Percentiles rank a stretch among this genome's conserved stretches.
phyloP scores from a whole-genome alignment of 2,888 invertebrate genomes.

The Diadegma fenestrale region DNA sequence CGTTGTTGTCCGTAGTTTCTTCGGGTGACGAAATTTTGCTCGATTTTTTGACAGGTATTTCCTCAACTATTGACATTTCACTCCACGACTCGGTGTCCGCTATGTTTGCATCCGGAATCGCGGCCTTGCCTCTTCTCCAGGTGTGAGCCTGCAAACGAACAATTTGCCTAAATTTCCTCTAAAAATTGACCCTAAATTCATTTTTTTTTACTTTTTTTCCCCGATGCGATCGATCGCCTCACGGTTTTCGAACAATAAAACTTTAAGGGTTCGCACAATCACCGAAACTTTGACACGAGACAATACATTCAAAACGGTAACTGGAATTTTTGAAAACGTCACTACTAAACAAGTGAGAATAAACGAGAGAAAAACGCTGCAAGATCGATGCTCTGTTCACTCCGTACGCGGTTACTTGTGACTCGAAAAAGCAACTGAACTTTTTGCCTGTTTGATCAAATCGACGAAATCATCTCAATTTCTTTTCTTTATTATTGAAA shows the following conservation, averaged over 20 bases:
- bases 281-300: slow-evolving; percentile 46
- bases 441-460: no score
- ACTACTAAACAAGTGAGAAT: slow-evolving; percentile 1
- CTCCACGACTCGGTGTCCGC: slow-evolving; percentile 59
- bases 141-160: slow-evolving; percentile 46
- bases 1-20: slow-evolving; percentile 74
- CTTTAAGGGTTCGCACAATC: neutral
- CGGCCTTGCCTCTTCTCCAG: slow-evolving; percentile 28
- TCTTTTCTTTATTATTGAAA: no score
- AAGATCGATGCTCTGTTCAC: slow-evolving; percentile 32
- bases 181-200: neutral
- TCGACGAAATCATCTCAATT: no score
- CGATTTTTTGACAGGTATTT: slow-evolving; percentile 38
- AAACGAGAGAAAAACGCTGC: slow-evolving; percentile 55
- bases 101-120: slow-evolving; percentile 34
- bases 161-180: neutral
- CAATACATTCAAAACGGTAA: slow-evolving; percentile 57
- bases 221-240: neutral
- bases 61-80: slow-evolving; percentile 65
- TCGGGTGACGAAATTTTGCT: slow-evolving; percentile 62
- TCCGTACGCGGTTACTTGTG: neutral
- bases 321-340: slow-evolving; percentile 64
- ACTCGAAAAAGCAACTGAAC: no score
- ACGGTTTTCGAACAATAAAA: neutral
- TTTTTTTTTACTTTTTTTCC: neutral